Evolutionary conservation across 2,113 vertebrate species (phyloP).

Genomic region (Neomonachus schauinslandi): DNA sequence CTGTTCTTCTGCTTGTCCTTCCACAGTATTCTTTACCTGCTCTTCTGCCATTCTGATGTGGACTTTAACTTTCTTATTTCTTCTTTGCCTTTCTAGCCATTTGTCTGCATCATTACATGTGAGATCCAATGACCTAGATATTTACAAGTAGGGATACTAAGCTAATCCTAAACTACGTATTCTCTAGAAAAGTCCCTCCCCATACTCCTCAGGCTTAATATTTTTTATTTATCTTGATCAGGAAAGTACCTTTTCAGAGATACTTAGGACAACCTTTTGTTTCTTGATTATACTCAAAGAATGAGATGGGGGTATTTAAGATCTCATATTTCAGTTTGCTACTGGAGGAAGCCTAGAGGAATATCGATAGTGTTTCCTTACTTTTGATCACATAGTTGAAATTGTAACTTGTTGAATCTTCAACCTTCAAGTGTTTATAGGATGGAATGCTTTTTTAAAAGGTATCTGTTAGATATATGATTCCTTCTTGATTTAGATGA

Average conservation of each 20-base stretch:
- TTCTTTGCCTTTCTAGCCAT: neutral
- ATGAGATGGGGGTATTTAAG: neutral
- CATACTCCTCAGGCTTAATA: neutral
- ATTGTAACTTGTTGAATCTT: neutral
- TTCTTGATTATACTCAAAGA: slow-evolving; percentile 2
- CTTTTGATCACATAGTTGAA: slow-evolving; percentile 34
- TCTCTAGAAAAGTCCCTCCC: neutral
- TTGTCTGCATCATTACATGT: neutral
- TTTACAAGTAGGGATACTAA: neutral
- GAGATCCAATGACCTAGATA: neutral
- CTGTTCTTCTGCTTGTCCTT: neutral
- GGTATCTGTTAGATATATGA: neutral
- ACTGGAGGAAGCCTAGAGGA: neutral
- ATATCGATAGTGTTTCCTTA: neutral
- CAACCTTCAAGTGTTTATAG: neutral
- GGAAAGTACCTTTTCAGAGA: neutral
- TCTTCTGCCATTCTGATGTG: neutral
- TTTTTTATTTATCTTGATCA: neutral
- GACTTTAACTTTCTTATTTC: neutral
- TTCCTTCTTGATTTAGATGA: neutral
- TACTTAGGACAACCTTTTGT: neutral
- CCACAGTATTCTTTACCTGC: neutral
- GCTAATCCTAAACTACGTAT: slow-evolving; percentile 1
- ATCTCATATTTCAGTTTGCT: neutral
- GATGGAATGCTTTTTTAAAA: neutral